phyloP scores from a whole-genome alignment of 2,888 invertebrate genomes.

The Chalcosyrphus nemorum region DNA sequence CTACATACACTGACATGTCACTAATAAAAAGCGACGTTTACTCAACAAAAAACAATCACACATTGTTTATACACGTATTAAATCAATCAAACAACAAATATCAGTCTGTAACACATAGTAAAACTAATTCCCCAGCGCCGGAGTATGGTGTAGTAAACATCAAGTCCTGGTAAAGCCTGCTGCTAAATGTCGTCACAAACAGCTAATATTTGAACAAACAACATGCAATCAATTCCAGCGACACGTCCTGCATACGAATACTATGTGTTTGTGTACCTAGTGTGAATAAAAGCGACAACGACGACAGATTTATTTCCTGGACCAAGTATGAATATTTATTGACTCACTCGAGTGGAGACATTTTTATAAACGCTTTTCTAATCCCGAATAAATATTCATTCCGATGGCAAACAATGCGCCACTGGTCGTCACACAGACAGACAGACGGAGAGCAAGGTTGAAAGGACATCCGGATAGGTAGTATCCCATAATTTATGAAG shows the following conservation, averaged over 20 bases:
- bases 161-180: neutral
- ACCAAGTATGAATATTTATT: slow-evolving; percentile 2
- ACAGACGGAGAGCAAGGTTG: neutral
- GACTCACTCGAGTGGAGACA: neutral
- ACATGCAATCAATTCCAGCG: slow-evolving; percentile 6
- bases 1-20: neutral
- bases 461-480: neutral
- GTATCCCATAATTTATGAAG: neutral
- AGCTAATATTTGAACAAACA: slow-evolving; percentile 1
- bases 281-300: slow-evolving; percentile 7
- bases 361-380: neutral
- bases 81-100: slow-evolving; percentile 13
- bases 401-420: neutral
- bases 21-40: neutral
- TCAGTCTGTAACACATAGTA: neutral
- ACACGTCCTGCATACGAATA: neutral
- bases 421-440: too few species aligned
- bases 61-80: neutral
- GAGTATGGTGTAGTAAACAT: neutral
- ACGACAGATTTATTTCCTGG: slow-evolving; percentile 4
- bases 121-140: slow-evolving; percentile 9
- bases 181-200: neutral
- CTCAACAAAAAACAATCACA: neutral
- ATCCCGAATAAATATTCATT: slow-evolving; percentile 9
- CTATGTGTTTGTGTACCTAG: too few species aligned